Percentiles rank a stretch among this genome's conserved stretches.
Evolutionary conservation across 1,140 invertebrate genomes (phyloP).

Genomic region (Magallana ariakensis): DNA sequence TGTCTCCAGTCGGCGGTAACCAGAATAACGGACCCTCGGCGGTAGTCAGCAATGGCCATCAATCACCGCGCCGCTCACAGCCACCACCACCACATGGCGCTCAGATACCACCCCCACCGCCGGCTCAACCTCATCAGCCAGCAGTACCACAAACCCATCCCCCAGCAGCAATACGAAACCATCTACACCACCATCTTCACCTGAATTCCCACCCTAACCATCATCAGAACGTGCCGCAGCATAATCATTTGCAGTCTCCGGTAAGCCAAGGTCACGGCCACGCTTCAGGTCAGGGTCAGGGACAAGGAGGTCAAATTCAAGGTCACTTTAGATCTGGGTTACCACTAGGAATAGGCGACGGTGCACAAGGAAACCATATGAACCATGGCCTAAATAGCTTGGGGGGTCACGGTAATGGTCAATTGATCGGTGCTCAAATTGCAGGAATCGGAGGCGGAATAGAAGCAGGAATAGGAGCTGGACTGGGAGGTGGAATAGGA

Average conservation of each 20-base stretch:
- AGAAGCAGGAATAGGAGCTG: too few species aligned
- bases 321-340: background rate
- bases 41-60: background rate
- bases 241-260: too few species aligned
- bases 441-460: too few species aligned
- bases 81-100: background rate
- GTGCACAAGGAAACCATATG: background rate
- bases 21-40: conserved; percentile 28
- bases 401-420: too few species aligned
- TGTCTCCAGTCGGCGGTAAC: conserved; percentile 28
- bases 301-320: background rate
- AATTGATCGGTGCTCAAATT: too few species aligned
- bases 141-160: background rate
- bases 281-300: background rate
- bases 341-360: background rate
- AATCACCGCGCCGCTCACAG: background rate
- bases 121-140: background rate
- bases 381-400: background rate
- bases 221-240: too few species aligned
- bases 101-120: background rate
- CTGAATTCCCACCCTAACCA: too few species aligned
- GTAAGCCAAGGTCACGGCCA: background rate
- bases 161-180: background rate
- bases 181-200: background rate
- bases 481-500: too few species aligned